phyloP scores from a whole-genome alignment of 2,888 invertebrate species.

The Megaustenia siamemsis region DNA sequence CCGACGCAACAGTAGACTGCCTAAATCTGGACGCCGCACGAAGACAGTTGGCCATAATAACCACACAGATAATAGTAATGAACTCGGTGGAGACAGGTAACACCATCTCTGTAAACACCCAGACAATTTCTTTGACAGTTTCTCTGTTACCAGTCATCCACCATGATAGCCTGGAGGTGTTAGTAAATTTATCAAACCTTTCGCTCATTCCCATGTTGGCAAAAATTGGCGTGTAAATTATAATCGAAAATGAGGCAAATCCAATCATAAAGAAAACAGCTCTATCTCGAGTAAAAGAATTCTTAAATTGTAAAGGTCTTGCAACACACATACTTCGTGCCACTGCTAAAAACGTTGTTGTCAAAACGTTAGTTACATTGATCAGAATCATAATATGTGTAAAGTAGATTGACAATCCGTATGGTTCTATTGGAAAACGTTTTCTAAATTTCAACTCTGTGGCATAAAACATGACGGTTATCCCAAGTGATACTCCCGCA shows the following conservation, averaged over 20 bases:
- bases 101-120: not conserved
- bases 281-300: conserved; percentile 10
- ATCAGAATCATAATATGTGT: conserved; percentile 7
- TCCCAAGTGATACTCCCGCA: not conserved
- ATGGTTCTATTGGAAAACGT: conserved; percentile 12
- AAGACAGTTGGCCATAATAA: not conserved
- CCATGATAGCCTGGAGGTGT: conserved; percentile 3
- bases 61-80: not conserved
- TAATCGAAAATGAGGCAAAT: not conserved
- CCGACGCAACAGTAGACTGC: not conserved
- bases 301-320: conserved; percentile 31
- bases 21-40: not conserved
- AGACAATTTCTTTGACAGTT: conserved; percentile 25
- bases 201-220: conserved; percentile 7
- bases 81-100: not conserved
- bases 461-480: not conserved
- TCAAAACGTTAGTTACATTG: conserved; percentile 2
- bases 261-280: not conserved
- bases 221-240: conserved; percentile 12
- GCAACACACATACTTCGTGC: conserved; percentile 20
- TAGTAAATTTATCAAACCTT: not conserved
- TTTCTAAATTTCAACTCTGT: not conserved
- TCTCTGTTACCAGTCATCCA: conserved; percentile 12
- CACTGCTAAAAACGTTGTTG: conserved; percentile 1
- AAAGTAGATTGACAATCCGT: not conserved